These are phyloP conservation scores for Adoxophyes honmai DNA, from an alignment of 1,140 invertebrate species.

Conservation along the genomic window DNA sequence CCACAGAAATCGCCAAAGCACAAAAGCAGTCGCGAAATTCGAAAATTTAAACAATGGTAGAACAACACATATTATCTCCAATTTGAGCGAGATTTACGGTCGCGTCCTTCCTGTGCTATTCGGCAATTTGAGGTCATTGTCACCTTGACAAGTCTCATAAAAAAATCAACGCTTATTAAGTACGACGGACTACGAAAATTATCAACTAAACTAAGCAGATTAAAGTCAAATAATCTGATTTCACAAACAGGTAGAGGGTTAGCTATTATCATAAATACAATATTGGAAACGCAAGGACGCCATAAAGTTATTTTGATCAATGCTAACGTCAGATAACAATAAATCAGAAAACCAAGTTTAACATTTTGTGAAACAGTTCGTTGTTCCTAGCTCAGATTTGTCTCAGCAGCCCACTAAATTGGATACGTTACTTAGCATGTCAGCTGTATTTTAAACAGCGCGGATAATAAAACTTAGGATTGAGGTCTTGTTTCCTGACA, in stretches of 20 bases:
- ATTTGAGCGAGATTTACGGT: constrained; percentile 1
- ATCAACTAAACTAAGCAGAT: too few relatives aligned
- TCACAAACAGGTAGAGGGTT: too few relatives aligned
- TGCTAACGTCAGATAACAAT: constrained; percentile 36
- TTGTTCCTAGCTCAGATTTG: constrained; percentile 38
- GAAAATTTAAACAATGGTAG: not conserved
- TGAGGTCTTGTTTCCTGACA: constrained; percentile 32
- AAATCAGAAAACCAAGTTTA: constrained; percentile 47
- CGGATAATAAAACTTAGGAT: constrained; percentile 30
- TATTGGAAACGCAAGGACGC: constrained; percentile 33
- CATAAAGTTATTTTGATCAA: constrained; percentile 39
- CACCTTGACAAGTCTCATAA: not conserved
- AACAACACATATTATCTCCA: constrained; percentile 1
- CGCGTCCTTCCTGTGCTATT: not conserved
- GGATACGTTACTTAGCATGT: constrained; percentile 37
- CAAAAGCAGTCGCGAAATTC: too few relatives aligned
- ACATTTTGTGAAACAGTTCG: constrained; percentile 47
- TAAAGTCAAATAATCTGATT: too few relatives aligned
- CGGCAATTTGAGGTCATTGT: not conserved
- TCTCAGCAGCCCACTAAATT: constrained; percentile 37
- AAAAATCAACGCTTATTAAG: not conserved
- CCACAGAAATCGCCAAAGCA: not conserved
- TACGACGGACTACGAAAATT: too few relatives aligned
- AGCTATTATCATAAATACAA: constrained; percentile 18
- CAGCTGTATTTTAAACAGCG: constrained; percentile 31